These are phyloP conservation scores for Somateria mollissima DNA, from an alignment of 2,797 vertebrate species.

Conservation along the genomic window DNA sequence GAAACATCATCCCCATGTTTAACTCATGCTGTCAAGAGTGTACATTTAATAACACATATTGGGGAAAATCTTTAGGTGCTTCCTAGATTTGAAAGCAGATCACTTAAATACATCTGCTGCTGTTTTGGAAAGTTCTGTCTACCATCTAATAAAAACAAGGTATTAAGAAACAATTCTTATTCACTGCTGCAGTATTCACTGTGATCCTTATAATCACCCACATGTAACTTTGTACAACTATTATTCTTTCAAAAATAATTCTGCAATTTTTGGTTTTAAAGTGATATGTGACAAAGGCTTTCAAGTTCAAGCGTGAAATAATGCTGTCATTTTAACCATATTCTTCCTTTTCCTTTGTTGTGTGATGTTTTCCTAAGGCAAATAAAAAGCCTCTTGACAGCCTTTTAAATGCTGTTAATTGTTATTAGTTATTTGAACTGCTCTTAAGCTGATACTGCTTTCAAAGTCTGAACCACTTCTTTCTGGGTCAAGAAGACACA, in stretches of 20 bases:
- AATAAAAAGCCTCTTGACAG: neutral
- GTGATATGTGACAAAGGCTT: neutral
- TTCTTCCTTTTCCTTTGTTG: neutral
- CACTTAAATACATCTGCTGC: neutral
- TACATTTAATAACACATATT: neutral
- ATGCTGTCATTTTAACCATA: neutral
- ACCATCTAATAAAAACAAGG: neutral
- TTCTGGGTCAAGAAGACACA: neutral
- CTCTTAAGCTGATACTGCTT: neutral
- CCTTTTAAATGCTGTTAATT: conserved; percentile 4
- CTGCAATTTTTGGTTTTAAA: neutral
- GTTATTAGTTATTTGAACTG: neutral
- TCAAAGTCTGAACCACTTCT: neutral
- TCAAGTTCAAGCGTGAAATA: neutral
- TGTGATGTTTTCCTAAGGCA: neutral
- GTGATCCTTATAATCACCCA: neutral
- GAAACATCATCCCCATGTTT: neutral
- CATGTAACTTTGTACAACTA: neutral
- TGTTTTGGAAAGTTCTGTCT: neutral
- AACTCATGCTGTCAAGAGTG: neutral
- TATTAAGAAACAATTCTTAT: neutral
- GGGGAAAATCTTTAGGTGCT: neutral
- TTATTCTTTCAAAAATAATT: neutral
- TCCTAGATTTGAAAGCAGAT: neutral
- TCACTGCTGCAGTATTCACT: neutral